Percentiles rank a stretch among this genome's conserved stretches.
Evolutionary conservation across 2,888 invertebrate species (phyloP).

Genomic region (Philaethria dido): DNA sequence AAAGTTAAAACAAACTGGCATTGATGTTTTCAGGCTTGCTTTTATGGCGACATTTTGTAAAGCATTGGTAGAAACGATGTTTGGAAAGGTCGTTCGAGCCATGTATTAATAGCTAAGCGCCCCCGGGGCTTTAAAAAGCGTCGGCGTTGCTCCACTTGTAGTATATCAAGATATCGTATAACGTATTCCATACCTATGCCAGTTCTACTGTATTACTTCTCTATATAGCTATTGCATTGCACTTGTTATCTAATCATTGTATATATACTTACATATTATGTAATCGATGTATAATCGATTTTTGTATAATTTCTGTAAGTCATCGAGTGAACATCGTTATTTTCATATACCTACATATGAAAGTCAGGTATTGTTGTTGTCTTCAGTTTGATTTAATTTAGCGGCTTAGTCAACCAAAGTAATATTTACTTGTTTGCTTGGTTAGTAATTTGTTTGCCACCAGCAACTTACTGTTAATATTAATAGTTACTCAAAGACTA

Average conservation of each 20-base stretch:
- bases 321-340: no score
- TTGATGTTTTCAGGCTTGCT: constrained; percentile 51
- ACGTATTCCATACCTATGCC: constrained; percentile 61
- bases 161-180: constrained; percentile 77
- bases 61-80: constrained; percentile 63
- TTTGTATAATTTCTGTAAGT: neutral
- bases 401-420: neutral
- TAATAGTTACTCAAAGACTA: constrained; percentile 38
- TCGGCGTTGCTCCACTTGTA: constrained; percentile 61
- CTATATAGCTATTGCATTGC: constrained; percentile 14
- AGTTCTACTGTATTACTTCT: constrained; percentile 34
- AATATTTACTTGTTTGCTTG: neutral
- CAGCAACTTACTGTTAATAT: constrained; percentile 9
- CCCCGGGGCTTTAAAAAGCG: constrained; percentile 67
- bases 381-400: neutral
- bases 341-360: neutral
- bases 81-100: constrained; percentile 72
- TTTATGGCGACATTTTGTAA: constrained; percentile 68
- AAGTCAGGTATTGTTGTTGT: neutral
- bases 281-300: neutral
- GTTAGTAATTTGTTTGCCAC: constrained; percentile 5
- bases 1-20: constrained; percentile 39
- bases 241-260: neutral
- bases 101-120: constrained; percentile 56
- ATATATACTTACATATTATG: neutral